A percentile compares a stretch with the other conserved stretches of the same genome.
These are phyloP conservation scores for Melospiza georgiana DNA, from an alignment of 2,113 vertebrate species.

Conservation along the genomic window DNA sequence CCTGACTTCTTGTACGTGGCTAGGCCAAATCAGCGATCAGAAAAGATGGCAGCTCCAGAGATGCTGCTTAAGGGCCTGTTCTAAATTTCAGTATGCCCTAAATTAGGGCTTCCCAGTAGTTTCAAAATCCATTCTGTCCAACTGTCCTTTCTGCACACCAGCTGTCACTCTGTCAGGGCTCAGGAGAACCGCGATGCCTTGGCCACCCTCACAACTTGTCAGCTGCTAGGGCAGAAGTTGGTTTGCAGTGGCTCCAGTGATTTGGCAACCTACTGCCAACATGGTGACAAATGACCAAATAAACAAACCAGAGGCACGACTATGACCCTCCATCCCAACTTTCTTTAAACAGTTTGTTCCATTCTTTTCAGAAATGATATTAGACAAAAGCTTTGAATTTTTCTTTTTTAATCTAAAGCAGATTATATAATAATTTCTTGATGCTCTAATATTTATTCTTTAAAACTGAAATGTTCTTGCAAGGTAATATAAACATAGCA, in stretches of 20 bases:
- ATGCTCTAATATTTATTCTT: not conserved
- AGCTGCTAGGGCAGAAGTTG: not conserved
- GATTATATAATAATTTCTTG: not conserved
- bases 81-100: not conserved
- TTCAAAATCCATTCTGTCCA: not conserved
- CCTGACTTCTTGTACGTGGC: not conserved
- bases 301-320: not conserved
- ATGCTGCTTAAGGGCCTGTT: not conserved
- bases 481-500: not conserved
- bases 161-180: not conserved
- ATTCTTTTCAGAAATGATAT: not conserved
- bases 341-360: not conserved
- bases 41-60: not conserved
- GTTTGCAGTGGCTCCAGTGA: not conserved
- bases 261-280: not conserved
- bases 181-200: not conserved
- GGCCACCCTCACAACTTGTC: accelerated
- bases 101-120: not conserved
- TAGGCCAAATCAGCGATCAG: not conserved
- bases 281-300: not conserved
- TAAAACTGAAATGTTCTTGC: slow-evolving; percentile 4
- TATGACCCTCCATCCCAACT: not conserved
- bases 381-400: not conserved
- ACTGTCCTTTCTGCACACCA: not conserved
- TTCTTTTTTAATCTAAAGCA: slow-evolving; percentile 2